A percentile compares a stretch with the other conserved stretches of the same genome.
These are phyloP conservation scores for Samia ricini DNA, from an alignment of 1,140 invertebrate species.

Conservation along the genomic window DNA sequence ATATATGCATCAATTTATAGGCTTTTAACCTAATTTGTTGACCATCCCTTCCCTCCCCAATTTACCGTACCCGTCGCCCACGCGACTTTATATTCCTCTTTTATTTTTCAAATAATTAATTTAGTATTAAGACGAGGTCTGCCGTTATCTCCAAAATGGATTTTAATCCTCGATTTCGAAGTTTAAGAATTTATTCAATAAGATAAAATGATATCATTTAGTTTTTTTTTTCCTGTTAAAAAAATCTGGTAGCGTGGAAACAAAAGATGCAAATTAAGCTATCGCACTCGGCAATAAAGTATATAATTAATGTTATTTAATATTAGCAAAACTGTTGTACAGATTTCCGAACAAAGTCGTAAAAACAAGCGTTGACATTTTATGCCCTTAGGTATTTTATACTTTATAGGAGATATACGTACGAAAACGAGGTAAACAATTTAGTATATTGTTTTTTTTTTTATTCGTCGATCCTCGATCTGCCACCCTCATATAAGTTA, in stretches of 20 bases:
- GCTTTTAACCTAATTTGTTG: slow-evolving; percentile 76
- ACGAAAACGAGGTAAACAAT: slow-evolving; percentile 37
- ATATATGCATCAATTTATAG: slow-evolving; percentile 72
- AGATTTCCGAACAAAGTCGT: slow-evolving; percentile 43
- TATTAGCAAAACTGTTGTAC: slow-evolving; percentile 63
- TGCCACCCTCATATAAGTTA: slow-evolving; percentile 35
- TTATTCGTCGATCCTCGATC: slow-evolving; percentile 31
- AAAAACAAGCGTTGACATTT: slow-evolving; percentile 60
- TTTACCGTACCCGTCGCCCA: slow-evolving; percentile 34
- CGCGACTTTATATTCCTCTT: slow-evolving; percentile 33
- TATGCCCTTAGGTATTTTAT: slow-evolving; percentile 41
- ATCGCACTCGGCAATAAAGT: slow-evolving; percentile 55
- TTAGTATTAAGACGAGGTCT: slow-evolving; percentile 31
- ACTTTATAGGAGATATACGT: slow-evolving; percentile 27
- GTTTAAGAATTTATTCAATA: slow-evolving; percentile 32
- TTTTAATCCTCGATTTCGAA: slow-evolving; percentile 38
- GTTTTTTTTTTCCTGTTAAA: no score
- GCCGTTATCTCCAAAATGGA: slow-evolving; percentile 36
- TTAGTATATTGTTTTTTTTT: slow-evolving; percentile 33
- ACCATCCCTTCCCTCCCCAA: slow-evolving; percentile 23
- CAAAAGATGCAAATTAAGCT: slow-evolving; percentile 57
- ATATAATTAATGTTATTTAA: slow-evolving; percentile 61
- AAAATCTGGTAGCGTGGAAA: slow-evolving; percentile 16
- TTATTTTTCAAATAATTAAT: slow-evolving; percentile 44
- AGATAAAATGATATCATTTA: slow-evolving; percentile 16